Evolutionary conservation across 2,797 vertebrate genomes (phyloP), one percentile per base, ranked within the genome.

Genomic region (Tapirus indicus): DNA sequence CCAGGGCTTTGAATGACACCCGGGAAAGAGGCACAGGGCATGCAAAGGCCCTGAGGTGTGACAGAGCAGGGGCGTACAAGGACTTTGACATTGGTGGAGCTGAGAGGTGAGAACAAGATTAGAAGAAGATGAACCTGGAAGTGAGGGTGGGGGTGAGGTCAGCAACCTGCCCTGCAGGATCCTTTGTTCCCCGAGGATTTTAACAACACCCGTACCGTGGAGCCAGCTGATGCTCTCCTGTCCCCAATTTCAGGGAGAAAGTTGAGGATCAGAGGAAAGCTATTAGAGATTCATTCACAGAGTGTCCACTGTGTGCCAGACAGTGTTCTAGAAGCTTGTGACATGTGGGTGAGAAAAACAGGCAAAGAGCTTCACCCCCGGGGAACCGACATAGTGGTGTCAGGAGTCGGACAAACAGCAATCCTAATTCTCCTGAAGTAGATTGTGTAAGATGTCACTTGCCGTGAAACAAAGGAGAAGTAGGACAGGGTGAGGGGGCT

Each of bases 21-120:
- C n/a, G 47, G 41, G 58, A 69, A 77, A 41, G n/a, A 62, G 8
- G 47, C 47, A 38, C 16, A 6, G 47, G 11, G 68, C 14, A 3
- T 77, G 88, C 91, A 90, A 92, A 95, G 91, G 56, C 74, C 93
- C 97, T 84, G 79, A 38, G 88, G 78, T 20, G 32, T 13, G 41
- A 23, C 13, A 25, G 25, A 82, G 32, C 35, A n/a, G 38, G 25
- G 20, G 16, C 38, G 47, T 44, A 27, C 11, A 5, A 25, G 54
- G 68, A 7, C 62, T n/a, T 66, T 75, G 91, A 52, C 17, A 1
- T 10, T 6, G 32, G 4, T 21, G 47, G 11, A 95, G 10, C n/a
- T 23, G 29, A 27, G 80, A 66, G 52, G 18, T 16, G 47, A 71
- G 66, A 75, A 44, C 8, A n/a, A 88, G 78, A 83, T 27, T 16